These are phyloP conservation scores for Myiothlypis coronata DNA, from an alignment of 2,797 vertebrate genomes.

Conservation along the genomic window DNA sequence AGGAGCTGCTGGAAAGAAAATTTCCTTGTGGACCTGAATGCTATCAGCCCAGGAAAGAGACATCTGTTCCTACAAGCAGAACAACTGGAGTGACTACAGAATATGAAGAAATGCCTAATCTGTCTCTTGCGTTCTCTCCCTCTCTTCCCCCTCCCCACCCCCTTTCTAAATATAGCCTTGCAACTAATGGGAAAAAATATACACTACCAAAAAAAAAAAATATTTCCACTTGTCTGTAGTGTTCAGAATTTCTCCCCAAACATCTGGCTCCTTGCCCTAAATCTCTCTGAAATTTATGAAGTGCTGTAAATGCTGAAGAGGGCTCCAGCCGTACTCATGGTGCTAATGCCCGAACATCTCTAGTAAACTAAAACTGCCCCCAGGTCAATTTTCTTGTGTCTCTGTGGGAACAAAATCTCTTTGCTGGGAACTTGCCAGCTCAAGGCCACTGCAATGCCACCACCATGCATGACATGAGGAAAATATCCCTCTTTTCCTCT, in stretches of 20 bases:
- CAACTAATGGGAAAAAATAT: conserved; percentile 62
- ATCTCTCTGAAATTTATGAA: conserved; percentile 58
- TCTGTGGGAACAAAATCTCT: background rate
- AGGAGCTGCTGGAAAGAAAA: background rate
- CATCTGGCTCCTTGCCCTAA: conserved; percentile 53
- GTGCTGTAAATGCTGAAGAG: conserved; percentile 14
- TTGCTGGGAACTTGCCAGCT: background rate
- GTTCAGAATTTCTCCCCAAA: conserved; percentile 55
- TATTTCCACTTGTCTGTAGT: conserved; percentile 55
- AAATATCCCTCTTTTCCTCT: background rate
- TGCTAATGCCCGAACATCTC: conserved; percentile 13
- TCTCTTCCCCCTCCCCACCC: background rate
- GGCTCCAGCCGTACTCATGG: background rate
- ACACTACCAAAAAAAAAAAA: conserved; percentile 55
- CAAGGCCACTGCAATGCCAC: background rate
- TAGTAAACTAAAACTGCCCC: background rate
- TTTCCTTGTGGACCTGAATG: background rate
- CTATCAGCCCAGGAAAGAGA: conserved; percentile 31
- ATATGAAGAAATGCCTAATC: conserved; percentile 41
- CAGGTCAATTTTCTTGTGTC: background rate
- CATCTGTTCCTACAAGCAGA: conserved; percentile 48
- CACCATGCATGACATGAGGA: background rate
- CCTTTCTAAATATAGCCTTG: conserved; percentile 63
- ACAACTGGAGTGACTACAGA: conserved; percentile 47
- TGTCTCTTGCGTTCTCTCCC: background rate